Base-by-base conservation (phyloP, 2,888 invertebrate species). In the Harpalus rubripes region DNA sequence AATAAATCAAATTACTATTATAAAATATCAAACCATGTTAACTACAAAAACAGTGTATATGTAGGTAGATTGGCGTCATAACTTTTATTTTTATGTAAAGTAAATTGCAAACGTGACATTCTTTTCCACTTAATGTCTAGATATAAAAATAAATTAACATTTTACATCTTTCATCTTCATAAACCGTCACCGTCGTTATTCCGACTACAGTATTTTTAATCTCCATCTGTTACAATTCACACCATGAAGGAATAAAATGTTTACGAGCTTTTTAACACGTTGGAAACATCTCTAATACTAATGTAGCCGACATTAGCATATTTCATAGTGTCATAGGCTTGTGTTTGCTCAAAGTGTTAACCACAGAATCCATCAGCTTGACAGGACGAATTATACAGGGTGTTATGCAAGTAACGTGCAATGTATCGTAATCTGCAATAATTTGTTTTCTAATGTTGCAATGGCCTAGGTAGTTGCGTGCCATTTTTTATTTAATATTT, bases 181-280 rank as follows among this genome's bases (percentile, higher is more conserved):
- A 74, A 44, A 74, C 52, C 16, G 15, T n/a, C 32, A 26, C 32
- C 68, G 41, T 15, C 39, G 8, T 6, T 8, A 10, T 52, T 68
- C 32, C 68, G 63, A 18, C n/a, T 15, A 41, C 18, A 74, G 18
- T 74, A 26, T 68, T 74, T 74, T 74, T 74, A 74, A 74, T 74
- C 41, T 41, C 72, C 72, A 74, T 41, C 44, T 44, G 72, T 12
- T 74, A 74, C 72, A 74, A 41, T 74, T 74, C 72, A 74, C 72
- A 74, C 72, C 72, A 44, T 44, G 16, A 10, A 18, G 44, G 15
- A 39, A 74, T 74, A 74, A 44, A 74, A 74, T 74, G 18, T 74
- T 74, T 74, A 74, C 44, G 72, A 44, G 44, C 44, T 18, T 74
- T 74, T 74, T 74, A 74, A 44, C 44, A 68, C 68, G 39, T 68